Percentiles rank a stretch among this genome's conserved stretches.
phyloP scores from a whole-genome alignment of 2,113 vertebrate species.

The Mastomys coucha region DNA sequence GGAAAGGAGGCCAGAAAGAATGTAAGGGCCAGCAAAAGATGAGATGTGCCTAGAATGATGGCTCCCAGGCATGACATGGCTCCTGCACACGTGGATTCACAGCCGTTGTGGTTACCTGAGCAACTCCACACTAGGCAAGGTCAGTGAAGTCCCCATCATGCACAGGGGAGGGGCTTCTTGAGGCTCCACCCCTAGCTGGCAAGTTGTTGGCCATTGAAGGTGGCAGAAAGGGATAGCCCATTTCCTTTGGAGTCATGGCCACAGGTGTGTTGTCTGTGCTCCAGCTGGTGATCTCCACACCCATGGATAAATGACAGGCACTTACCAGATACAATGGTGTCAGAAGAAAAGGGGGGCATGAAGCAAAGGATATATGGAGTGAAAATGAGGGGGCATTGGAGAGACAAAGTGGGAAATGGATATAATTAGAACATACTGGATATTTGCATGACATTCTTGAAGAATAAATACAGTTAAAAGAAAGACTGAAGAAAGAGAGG shows the following conservation, averaged over 20 bases:
- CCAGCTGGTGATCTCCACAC: neutral
- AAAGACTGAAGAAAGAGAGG: neutral
- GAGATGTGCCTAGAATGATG: no score
- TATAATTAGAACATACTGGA: neutral
- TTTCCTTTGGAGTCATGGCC: neutral
- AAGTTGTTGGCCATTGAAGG: neutral
- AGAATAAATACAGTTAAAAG: neutral
- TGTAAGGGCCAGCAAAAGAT: no score
- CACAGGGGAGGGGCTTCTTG: neutral
- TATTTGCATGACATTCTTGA: neutral
- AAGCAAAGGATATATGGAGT: no score
- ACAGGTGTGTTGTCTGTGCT: neutral
- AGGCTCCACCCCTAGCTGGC: neutral
- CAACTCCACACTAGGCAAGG: accelerated
- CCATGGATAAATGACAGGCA: neutral
- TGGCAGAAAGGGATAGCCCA: neutral
- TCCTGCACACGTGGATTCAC: no score
- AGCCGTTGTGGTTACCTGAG: neutral
- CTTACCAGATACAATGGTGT: neutral
- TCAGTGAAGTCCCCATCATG: neutral
- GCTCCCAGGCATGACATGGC: neutral
- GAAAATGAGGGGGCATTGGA: neutral
- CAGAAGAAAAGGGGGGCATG: neutral
- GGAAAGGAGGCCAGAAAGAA: neutral
- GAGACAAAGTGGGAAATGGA: neutral